phyloP scores from a whole-genome alignment of 2,797 vertebrate genomes.

The Platyrinchus mystaceus region DNA sequence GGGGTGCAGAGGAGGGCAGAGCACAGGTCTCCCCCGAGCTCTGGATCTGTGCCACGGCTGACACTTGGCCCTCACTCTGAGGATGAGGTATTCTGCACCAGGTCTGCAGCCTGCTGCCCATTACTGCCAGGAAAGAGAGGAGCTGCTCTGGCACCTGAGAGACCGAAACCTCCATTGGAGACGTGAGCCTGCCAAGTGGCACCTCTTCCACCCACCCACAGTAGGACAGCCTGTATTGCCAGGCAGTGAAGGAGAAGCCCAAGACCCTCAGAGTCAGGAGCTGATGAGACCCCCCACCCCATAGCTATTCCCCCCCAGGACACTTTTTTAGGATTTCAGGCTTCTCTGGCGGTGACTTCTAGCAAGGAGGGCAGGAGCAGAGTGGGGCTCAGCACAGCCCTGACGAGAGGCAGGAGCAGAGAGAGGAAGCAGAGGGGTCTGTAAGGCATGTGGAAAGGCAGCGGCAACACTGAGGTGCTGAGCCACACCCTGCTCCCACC shows the following conservation, averaged over 20 bases:
- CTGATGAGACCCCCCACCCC: accelerated
- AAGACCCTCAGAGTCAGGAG: neutral
- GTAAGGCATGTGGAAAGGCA: accelerated
- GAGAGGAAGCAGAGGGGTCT: neutral
- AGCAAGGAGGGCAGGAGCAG: neutral
- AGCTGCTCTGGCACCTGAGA: neutral
- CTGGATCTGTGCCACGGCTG: neutral
- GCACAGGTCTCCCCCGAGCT: neutral
- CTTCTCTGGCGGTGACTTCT: neutral
- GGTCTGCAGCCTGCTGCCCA: neutral
- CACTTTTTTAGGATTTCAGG: neutral
- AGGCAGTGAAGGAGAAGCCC: neutral
- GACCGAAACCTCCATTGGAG: neutral
- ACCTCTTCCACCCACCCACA: accelerated
- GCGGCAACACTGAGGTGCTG: accelerated
- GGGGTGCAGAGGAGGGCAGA: neutral
- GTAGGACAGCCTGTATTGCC: neutral
- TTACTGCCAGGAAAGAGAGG: neutral
- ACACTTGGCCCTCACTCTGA: neutral
- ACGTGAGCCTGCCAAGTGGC: neutral
- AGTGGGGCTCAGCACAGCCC: neutral
- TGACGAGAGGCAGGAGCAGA: accelerated
- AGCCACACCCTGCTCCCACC: neutral
- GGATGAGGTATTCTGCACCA: constrained; percentile 20
- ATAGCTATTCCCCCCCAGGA: neutral